phyloP scores from a whole-genome alignment of 2,113 vertebrate species.

The Platycercus adscitus region DNA sequence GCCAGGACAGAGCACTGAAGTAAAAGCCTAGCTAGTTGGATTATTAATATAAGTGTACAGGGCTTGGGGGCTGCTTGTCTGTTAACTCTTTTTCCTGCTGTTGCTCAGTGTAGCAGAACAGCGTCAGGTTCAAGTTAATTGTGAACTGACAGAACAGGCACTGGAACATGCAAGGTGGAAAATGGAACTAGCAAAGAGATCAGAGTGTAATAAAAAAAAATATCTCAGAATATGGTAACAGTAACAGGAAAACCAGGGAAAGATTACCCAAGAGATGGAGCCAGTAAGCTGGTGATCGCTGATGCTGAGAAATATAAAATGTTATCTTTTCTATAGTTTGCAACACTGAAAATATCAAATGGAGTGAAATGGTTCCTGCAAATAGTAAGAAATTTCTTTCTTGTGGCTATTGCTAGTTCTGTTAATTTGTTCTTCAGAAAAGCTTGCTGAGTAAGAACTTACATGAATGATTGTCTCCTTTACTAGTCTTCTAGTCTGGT shows the following conservation, averaged over 20 bases:
- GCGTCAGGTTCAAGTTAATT: background rate
- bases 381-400: background rate
- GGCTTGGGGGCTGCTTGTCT: background rate
- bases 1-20: background rate
- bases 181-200: background rate
- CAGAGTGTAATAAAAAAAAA: too few relatives aligned
- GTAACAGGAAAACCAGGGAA: background rate
- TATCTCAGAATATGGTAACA: background rate
- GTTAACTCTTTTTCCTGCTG: background rate
- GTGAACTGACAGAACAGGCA: background rate
- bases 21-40: background rate
- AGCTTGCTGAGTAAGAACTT: background rate
- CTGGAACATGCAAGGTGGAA: background rate
- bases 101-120: background rate
- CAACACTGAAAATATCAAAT: background rate
- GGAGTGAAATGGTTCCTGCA: background rate
- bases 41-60: background rate
- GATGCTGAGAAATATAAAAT: background rate
- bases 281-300: background rate
- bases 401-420: background rate
- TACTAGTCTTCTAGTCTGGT: background rate
- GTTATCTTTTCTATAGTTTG: background rate
- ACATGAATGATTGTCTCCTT: background rate
- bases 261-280: background rate
- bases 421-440: background rate